Base-by-base conservation (phyloP, 1,140 invertebrate genomes). In the Hydropsyche tenuis region DNA sequence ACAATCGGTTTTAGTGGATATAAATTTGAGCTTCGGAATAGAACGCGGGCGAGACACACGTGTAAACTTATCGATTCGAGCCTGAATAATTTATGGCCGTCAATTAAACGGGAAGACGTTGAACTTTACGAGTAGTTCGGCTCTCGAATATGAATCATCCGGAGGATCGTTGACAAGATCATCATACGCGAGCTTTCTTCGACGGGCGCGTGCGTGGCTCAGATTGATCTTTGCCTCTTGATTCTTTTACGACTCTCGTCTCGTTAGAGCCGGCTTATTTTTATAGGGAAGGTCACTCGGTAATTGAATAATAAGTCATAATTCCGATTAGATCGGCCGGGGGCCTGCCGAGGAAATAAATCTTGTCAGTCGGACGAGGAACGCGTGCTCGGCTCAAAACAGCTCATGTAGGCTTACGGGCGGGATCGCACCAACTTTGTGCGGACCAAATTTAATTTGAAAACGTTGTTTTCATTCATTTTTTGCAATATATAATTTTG, bases 271-370 rank as follows among this genome's bases (percentile, higher is more conserved):
- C n/a, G 16, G 37, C 48, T 53, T 56, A 56, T 70, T 70, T 56
- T 70, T 56, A 20, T 70, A 25, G 12, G 65, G 37, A 74, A 74
- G 73, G 73, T 74, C 73, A 30, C 46, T 69, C 51, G 27, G 73
- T 74, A 74, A 74, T 74, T 69, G 73, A 74, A 74, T 69, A 74
- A 74, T 74, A 74, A 74, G 73, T 74, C 73, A 74, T 69, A 69
- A 74, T 74, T 74, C 66, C 65, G 73, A 74, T 74, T 74, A 74
- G 64, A 74, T 74, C 73, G 64, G 71, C 30, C 30, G 3, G 9
- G 46, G 65, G 16, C 56, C 12, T 25, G 56, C 22, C 56, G 11
- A 23, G 48, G 68, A 70, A 70, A 70, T 70, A 70, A 70, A 70
- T 70, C 66, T 69, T 51, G 11, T 27, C 2, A 20, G 9, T 27